Evolutionary conservation across 1,140 invertebrate species (phyloP), one percentile per base, ranked within the genome.

Genomic region (Calliopsis andreniformis): DNA sequence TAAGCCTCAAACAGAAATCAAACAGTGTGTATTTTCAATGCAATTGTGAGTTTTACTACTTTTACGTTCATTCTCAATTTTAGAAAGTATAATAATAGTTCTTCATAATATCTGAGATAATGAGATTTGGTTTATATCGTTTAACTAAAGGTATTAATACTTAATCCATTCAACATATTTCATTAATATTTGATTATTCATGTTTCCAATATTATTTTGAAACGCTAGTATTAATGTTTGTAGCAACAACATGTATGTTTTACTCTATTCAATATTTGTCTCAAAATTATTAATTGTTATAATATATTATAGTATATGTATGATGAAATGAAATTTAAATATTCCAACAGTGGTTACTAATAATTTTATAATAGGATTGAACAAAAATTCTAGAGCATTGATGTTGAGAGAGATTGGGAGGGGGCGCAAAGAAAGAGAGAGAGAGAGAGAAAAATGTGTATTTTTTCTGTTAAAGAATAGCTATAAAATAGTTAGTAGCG

Each of bases 371-470:
- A 42, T 16, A 55, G 43, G 42, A 23, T 35, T 28, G 45, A 55
- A 23, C 23, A 3, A 23, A 20, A 53, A 20, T 32, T 45, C 49
- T 43, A 43, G 10, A 81, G 35, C 62, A 82, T 78, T 72, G 79
- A 82, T 78, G 79, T 82, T 81, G 67, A 35, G 35, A 82, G 66
- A 81, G 70, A 79, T n/a, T 28, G 5, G 16, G 10, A 55, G n/a
- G 39, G 2, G 30, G 42, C n/a, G 30, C n/a, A 25, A 55, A 2
- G 10, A 35, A 12, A 59, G 10, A 39, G 23, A 61, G 20, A 30
- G 8, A 47, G 8, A 47, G 43, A 20, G 8, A 47, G 18, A 32
- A 3, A 43, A n/a, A 8, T 30, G 5, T 49, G 47, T 55, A 25
- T 55, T 0, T 55, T 55, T 5, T n/a, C 4, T n/a, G 23, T 30